Conservation (phyloP, 1,140 invertebrate genomes). For the Tetragonula clypearis region DNA sequence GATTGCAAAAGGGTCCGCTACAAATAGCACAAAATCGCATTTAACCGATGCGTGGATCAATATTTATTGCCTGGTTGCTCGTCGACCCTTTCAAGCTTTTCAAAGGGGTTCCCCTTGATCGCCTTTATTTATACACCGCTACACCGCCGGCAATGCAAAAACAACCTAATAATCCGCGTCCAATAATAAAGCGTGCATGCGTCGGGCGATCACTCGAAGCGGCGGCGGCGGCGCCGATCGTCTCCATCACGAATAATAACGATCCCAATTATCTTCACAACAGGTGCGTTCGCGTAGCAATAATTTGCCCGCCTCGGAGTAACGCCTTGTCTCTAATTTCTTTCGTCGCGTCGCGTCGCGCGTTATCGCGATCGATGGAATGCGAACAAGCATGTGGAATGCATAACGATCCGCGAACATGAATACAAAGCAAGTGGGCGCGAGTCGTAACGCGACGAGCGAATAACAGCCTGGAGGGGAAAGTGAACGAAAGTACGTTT, state of each 20-base stretch:
- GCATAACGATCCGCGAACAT: conserved; percentile 4
- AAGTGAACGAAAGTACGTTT: not conserved
- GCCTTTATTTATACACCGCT: conserved; percentile 31
- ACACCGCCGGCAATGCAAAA: not conserved
- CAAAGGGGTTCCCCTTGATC: not conserved
- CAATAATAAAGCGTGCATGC: conserved; percentile 12
- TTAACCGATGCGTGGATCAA: conserved; percentile 24
- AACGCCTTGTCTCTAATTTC: not conserved
- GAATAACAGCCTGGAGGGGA: no score
- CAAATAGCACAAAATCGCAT: conserved; percentile 22
- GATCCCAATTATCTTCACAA: conserved; percentile 39
- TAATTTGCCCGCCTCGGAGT: not conserved
- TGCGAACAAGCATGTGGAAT: not conserved
- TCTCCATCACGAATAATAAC: conserved; percentile 16
- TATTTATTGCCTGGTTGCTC: conserved; percentile 23
- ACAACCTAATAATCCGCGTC: conserved; percentile 30
- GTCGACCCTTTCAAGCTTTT: conserved; percentile 17
- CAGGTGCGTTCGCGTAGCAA: not conserved
- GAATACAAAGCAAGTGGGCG: not conserved
- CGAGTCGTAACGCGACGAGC: not conserved
- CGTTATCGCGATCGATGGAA: not conserved
- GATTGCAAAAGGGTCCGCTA: not conserved
- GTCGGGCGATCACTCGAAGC: not conserved
- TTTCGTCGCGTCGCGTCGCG: conserved; percentile 5
- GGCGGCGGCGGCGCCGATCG: not conserved